Evolutionary conservation across 1,140 invertebrate species (phyloP).

Genomic region (Drosophila watanabei): DNA sequence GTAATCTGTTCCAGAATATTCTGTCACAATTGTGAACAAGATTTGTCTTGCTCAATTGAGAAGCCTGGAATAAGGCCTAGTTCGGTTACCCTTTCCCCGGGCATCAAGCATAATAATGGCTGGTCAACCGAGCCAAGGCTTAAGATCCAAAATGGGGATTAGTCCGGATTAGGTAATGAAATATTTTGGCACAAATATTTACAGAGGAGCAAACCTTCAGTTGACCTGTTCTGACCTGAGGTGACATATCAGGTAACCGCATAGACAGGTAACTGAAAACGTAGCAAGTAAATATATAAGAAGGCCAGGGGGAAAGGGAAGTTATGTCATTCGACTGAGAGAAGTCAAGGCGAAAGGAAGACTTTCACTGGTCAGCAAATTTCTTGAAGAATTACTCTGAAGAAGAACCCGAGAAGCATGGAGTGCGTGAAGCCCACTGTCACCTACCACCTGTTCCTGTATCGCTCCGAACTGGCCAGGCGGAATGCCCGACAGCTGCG

Average conservation of each 20-base stretch:
- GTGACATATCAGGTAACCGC: conserved; percentile 18
- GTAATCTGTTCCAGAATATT: conserved; percentile 3
- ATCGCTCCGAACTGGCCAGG: conserved; percentile 66
- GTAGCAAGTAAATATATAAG: conserved; percentile 27
- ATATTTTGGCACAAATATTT: conserved; percentile 83
- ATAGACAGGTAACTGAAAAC: conserved; percentile 23
- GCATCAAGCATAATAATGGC: conserved; percentile 57
- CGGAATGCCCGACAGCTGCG: conserved; percentile 67
- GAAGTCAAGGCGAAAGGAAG: conserved; percentile 40
- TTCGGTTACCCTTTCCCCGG: conserved; percentile 13
- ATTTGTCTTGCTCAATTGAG: conserved; percentile 11
- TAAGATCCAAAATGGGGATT: conserved; percentile 65
- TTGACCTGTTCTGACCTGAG: conserved; percentile 21
- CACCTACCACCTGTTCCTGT: conserved; percentile 73
- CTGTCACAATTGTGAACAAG: conserved; percentile 22
- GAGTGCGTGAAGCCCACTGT: conserved; percentile 68
- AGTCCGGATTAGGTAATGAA: conserved; percentile 72
- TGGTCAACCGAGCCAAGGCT: conserved; percentile 60
- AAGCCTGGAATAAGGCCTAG: background rate
- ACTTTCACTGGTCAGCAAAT: conserved; percentile 39
- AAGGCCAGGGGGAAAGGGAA: background rate
- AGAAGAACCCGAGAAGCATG: conserved; percentile 34
- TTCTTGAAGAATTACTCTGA: background rate
- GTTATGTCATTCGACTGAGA: conserved; percentile 46
- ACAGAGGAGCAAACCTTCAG: conserved; percentile 27